These are phyloP conservation scores for Acrocyrtus sp. DNA, from an alignment of 2,888 invertebrate species.

Conservation along the genomic window DNA sequence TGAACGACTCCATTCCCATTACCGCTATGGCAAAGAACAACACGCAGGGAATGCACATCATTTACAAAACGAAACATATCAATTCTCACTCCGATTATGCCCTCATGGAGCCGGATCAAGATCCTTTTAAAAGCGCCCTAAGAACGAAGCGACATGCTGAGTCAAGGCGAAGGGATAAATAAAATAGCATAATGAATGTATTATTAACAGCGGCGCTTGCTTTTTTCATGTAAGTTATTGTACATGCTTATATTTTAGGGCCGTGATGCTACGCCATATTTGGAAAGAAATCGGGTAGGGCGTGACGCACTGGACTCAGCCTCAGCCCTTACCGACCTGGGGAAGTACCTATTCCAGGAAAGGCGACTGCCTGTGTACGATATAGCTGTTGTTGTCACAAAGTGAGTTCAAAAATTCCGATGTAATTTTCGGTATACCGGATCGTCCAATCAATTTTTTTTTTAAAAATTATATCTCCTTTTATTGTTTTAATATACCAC, in stretches of 20 bases:
- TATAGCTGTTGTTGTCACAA: constrained; percentile 94
- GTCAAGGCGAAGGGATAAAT: constrained; percentile 67
- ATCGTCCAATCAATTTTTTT: too few species aligned
- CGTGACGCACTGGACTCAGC: constrained; percentile 95
- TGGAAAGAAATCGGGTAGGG: constrained; percentile 92
- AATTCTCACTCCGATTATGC: constrained; percentile 63
- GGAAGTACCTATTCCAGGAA: constrained; percentile 95
- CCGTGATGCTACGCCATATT: constrained; percentile 92
- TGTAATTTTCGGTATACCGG: too few species aligned
- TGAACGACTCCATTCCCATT: constrained; percentile 62
- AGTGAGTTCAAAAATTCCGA: constrained; percentile 79
- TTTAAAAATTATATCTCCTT: too few species aligned
- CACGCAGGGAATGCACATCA: constrained; percentile 62
- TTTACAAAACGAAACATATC: constrained; percentile 62
- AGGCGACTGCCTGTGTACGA: constrained; percentile 93
- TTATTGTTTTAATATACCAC: too few species aligned
- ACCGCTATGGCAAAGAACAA: constrained; percentile 50
- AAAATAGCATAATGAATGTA: too few species aligned
- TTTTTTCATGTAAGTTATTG: too few species aligned
- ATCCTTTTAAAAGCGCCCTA: constrained; percentile 54
- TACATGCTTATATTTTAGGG: too few species aligned
- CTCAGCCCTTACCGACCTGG: constrained; percentile 94
- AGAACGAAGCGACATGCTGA: constrained; percentile 60
- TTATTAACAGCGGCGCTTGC: too few species aligned
- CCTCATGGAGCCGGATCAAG: constrained; percentile 62